Evolutionary conservation across 2,797 vertebrate genomes (phyloP), one percentile per base, ranked within the genome.

Genomic region (Cynodonichthys magdalenae): DNA sequence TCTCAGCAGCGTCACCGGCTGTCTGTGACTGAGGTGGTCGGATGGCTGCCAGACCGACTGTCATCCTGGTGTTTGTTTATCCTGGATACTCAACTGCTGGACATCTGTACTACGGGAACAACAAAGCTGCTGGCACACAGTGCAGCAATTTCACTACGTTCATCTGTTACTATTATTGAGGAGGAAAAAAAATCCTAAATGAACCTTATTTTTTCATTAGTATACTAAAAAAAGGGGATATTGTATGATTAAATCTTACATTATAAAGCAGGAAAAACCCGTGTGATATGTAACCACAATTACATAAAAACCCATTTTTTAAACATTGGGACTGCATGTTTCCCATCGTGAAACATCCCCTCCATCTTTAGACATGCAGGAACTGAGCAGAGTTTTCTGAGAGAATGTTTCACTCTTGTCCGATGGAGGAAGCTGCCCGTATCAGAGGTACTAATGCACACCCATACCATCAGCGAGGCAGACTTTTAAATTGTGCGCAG

Each of bases 31-130:
- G 79, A 83, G 80, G 83, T 80, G 76, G 80, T 81, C 79, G 72
- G 77, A 78, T 9, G 64, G 56, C 82, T 87, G 88, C 89, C 88
- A 91, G 74, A 72, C 79, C 79, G 79, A 87, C 69, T 84, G 82
- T 86, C 88, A 90, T 84, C 62, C 86, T 80, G 70, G 66, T 87
- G 80, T 87, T 90, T 90, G 81, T 87, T 88, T 83, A 82, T 84
- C 74, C 81, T 78, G 73, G 77, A 77, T 82, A 73, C 83, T 83
- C 81, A 69, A 84, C 80, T 66, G 70, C 77, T 57, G 84, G 83
- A 69, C 71, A 80, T 85, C 82, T 87, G 86, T 81, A 87, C 74
- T 63, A 83, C 82, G 82, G 63, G 58, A 82, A 79, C 70, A 81
- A 79, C 83, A 81, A 75, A 81, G 71, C 79, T 85, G 71, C 63